Conservation (phyloP, 2,888 invertebrate species). For the Polydrusus cervinus region DNA sequence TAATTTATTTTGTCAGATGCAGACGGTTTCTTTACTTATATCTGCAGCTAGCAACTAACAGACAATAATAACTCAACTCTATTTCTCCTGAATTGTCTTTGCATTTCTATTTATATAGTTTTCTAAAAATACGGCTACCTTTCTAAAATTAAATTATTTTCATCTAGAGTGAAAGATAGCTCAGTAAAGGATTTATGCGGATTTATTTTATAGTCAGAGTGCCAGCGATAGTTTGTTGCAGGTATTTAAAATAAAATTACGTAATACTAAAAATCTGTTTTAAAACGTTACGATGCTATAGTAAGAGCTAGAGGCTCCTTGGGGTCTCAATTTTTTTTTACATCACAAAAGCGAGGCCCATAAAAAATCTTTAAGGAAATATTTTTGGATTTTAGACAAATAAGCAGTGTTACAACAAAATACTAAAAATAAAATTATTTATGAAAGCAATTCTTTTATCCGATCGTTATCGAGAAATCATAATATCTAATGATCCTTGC, state of each 20-base stretch:
- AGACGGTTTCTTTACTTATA: not conserved
- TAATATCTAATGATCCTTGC: too few species aligned
- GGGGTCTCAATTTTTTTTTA: too few species aligned
- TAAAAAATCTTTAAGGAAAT: too few species aligned
- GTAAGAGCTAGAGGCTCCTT: too few species aligned
- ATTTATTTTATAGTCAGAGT: constrained; percentile 3
- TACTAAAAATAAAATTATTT: too few species aligned
- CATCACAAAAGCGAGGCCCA: too few species aligned
- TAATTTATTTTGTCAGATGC: not conserved
- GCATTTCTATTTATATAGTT: constrained; percentile 26
- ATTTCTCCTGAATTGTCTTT: constrained; percentile 2
- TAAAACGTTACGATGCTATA: too few species aligned
- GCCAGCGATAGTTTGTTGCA: not conserved
- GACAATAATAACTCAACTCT: constrained; percentile 11
- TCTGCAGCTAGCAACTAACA: not conserved
- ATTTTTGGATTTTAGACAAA: too few species aligned
- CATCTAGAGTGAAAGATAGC: constrained; percentile 2
- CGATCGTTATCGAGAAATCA: too few species aligned
- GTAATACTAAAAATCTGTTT: too few species aligned
- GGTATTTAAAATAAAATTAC: not conserved
- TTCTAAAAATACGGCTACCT: constrained; percentile 9
- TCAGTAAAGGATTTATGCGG: not conserved
- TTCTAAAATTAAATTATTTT: constrained; percentile 20
- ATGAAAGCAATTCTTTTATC: too few species aligned
- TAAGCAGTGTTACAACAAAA: too few species aligned